Conservation (phyloP, 2,113 vertebrate genomes). For the Sylvietta virens region DNA sequence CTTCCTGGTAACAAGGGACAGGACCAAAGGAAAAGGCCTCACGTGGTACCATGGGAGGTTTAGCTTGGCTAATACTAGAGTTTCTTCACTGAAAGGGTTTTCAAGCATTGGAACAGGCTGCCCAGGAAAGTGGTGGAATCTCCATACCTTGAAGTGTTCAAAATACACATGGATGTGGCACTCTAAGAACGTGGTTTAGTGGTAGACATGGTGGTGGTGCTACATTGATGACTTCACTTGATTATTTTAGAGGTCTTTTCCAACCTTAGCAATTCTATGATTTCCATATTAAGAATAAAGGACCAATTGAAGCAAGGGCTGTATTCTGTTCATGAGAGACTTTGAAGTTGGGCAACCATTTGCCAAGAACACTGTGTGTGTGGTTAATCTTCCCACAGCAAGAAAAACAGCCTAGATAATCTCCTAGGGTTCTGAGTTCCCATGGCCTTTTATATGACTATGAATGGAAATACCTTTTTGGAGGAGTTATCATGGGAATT, state of each 20-base stretch:
- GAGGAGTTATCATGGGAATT: neutral
- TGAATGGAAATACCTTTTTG: neutral
- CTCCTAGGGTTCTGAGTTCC: neutral
- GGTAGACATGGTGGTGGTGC: too few relatives aligned
- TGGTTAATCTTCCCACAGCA: neutral
- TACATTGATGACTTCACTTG: neutral
- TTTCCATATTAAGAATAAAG: neutral
- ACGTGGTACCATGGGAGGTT: neutral
- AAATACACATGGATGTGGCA: neutral
- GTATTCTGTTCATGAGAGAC: neutral
- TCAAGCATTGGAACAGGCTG: neutral
- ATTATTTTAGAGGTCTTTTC: neutral
- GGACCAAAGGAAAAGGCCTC: neutral
- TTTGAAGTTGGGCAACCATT: neutral
- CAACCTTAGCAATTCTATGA: neutral
- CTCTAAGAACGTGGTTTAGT: neutral
- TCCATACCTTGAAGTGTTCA: fast-evolving
- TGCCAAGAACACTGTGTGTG: neutral
- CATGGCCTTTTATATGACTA: neutral
- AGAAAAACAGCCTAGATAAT: neutral
- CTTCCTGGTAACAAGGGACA: neutral
- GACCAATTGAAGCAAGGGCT: neutral
- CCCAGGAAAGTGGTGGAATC: neutral
- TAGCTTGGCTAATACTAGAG: neutral
- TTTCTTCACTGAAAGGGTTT: neutral